phyloP scores from a whole-genome alignment of 1,140 invertebrate species.

The Potamilus streckersoni region DNA sequence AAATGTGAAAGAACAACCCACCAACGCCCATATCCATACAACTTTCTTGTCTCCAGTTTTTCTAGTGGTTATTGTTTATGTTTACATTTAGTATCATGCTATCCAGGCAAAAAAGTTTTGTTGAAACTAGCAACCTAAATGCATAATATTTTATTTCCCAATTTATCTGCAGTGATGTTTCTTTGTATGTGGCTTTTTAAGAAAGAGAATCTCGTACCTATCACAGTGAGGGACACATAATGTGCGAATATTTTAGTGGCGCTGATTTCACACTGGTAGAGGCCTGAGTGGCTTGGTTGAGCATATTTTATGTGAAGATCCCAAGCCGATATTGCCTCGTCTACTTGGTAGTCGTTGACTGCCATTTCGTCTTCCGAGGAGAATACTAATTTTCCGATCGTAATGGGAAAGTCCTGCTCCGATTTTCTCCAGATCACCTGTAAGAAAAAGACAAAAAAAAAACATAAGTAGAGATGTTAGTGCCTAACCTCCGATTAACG shows the following conservation, averaged over 20 bases:
- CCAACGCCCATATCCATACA: no score
- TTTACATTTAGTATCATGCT: no score
- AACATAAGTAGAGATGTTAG: no score
- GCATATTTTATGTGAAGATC: constrained; percentile 35
- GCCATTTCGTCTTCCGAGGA: constrained; percentile 20
- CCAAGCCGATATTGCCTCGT: constrained; percentile 15
- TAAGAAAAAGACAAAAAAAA: background rate
- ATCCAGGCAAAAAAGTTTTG: no score
- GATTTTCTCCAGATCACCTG: constrained; percentile 37
- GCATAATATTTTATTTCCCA: no score
- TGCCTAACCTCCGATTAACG: no score
- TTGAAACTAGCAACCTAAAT: no score
- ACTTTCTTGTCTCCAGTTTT: no score
- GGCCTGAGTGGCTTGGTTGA: constrained; percentile 21
- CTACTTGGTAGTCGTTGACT: constrained; percentile 15
- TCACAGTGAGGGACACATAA: constrained; percentile 31
- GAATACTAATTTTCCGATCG: constrained; percentile 34
- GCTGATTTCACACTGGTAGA: constrained; percentile 38
- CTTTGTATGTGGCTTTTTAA: no score
- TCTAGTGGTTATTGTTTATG: no score
- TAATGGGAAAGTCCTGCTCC: constrained; percentile 23
- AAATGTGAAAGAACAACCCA: no score
- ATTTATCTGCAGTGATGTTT: no score
- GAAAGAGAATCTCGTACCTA: constrained; percentile 25
- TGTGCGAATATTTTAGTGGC: constrained; percentile 31